These are phyloP conservation scores for Gryllus bimaculatus DNA, from an alignment of 1,140 invertebrate species.

Conservation along the genomic window DNA sequence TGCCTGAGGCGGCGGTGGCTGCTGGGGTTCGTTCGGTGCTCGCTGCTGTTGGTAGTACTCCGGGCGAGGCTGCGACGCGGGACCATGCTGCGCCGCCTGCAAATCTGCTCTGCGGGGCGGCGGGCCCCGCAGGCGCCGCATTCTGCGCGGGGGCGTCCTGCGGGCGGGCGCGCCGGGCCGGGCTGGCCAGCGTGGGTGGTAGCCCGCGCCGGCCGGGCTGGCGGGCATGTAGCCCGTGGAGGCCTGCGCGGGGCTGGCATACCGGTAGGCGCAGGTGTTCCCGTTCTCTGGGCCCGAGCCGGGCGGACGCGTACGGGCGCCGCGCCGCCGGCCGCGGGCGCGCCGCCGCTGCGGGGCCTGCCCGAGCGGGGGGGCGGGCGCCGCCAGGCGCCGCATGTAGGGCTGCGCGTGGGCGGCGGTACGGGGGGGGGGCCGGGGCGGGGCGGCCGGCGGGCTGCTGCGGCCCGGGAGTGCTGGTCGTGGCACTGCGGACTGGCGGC, in stretches of 20 bases:
- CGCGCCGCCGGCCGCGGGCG: slow-evolving; percentile 23
- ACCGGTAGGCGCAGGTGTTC: slow-evolving; percentile 17
- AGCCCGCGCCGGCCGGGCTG: slow-evolving; percentile 33
- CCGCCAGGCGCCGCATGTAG: no score
- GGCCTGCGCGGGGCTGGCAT: slow-evolving; percentile 27
- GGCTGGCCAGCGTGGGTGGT: slow-evolving; percentile 42
- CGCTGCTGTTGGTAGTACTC: slow-evolving; percentile 32
- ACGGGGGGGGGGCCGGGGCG: no score
- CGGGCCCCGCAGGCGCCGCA: background rate
- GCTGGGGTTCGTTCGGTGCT: no score
- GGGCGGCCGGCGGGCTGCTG: no score
- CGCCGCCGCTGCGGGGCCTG: slow-evolving; percentile 34
- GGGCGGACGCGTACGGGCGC: slow-evolving; percentile 29
- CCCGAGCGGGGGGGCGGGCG: no score
- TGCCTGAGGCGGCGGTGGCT: slow-evolving; percentile 8
- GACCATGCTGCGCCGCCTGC: slow-evolving; percentile 20
- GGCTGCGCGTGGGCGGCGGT: no score
- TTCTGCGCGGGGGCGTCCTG: slow-evolving; percentile 28
- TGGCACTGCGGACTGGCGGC: no score
- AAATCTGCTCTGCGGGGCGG: background rate
- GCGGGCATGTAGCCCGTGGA: slow-evolving; percentile 25
- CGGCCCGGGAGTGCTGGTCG: no score
- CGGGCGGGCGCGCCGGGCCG: slow-evolving; percentile 46
- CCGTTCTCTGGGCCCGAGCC: no score
- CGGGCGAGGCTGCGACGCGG: slow-evolving; percentile 23